These are phyloP conservation scores for Equus przewalskii DNA, from an alignment of 2,113 vertebrate genomes.

Conservation along the genomic window DNA sequence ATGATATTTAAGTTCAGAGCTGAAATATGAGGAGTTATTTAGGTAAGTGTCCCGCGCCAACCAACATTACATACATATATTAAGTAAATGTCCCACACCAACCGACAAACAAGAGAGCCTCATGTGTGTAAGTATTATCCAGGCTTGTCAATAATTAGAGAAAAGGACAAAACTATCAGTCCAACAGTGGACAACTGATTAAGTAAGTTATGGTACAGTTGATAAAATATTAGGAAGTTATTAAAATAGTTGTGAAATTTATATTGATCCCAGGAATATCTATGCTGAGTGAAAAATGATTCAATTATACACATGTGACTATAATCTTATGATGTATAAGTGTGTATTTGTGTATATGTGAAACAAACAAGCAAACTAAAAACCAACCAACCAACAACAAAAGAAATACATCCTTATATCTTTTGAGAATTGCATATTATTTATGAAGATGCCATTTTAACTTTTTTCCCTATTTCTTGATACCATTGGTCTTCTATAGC, in stretches of 20 bases:
- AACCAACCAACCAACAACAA: background rate
- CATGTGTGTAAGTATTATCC: background rate
- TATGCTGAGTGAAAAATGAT: background rate
- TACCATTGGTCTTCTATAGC: background rate
- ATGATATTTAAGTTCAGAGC: background rate
- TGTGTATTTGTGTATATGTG: background rate
- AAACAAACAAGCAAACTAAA: background rate
- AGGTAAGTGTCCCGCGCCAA: background rate
- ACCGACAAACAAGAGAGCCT: background rate
- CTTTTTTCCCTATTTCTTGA: background rate
- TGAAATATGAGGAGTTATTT: background rate
- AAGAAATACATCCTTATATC: background rate
- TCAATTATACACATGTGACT: background rate
- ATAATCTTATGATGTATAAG: background rate
- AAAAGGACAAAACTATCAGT: background rate
- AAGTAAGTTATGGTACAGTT: background rate
- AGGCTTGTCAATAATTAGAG: background rate
- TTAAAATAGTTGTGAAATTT: background rate
- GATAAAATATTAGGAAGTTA: background rate
- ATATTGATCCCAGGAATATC: background rate
- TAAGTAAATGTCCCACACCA: background rate
- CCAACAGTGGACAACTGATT: background rate
- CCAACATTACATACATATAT: background rate
- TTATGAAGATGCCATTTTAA: background rate
- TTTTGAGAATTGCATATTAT: background rate